A percentile compares a stretch with the other conserved stretches of the same genome.
Evolutionary conservation across 2,888 invertebrate genomes (phyloP).

Genomic region (Dicyrtomina minuta): DNA sequence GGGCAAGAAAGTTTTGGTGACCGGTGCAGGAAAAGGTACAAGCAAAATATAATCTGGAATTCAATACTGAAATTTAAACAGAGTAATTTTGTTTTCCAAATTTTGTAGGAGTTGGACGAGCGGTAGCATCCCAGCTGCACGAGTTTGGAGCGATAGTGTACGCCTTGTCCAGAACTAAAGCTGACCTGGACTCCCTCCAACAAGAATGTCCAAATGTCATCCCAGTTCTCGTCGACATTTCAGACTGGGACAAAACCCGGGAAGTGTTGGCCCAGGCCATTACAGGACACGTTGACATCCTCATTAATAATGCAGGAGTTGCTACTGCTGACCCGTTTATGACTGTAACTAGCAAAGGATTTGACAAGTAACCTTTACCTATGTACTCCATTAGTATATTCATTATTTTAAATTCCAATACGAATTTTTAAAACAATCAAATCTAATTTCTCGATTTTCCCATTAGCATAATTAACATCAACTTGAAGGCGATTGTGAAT

Average conservation of each 20-base stretch:
- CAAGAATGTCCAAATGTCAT: conserved; percentile 52
- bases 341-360: conserved; percentile 56
- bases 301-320: conserved; percentile 61
- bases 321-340: conserved; percentile 56
- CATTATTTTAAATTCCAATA: too few relatives aligned
- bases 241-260: conserved; percentile 58
- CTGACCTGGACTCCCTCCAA: conserved; percentile 55
- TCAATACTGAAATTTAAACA: neutral
- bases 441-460: too few relatives aligned
- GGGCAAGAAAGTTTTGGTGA: conserved; percentile 59
- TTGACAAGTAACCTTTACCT: conserved; percentile 57
- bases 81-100: neutral
- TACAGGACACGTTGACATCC: conserved; percentile 47
- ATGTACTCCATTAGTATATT: too few relatives aligned
- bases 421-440: too few relatives aligned
- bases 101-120: conserved; percentile 56
- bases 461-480: conserved; percentile 56
- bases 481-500: conserved; percentile 59
- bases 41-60: neutral
- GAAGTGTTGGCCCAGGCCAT: conserved; percentile 55
- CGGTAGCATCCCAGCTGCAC: conserved; percentile 55
- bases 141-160: conserved; percentile 56
- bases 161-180: conserved; percentile 56
- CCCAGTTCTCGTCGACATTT: conserved; percentile 57
- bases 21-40: conserved; percentile 59